Evolutionary conservation across 2,113 vertebrate species (phyloP).

Genomic region (Furnarius figulus): DNA sequence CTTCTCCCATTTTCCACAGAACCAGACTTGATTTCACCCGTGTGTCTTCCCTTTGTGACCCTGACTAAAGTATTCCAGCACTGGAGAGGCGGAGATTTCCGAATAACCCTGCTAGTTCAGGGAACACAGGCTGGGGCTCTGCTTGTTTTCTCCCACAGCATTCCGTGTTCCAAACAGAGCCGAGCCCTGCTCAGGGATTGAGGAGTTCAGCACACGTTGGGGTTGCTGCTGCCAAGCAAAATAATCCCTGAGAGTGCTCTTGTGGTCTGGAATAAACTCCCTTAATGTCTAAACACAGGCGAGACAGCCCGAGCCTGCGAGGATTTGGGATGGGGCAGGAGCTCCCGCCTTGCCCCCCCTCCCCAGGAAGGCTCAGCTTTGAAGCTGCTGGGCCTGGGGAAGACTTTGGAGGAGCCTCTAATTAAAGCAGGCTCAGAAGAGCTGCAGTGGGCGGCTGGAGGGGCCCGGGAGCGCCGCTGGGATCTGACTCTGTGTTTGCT

Average conservation of each 20-base stretch:
- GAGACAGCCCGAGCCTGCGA: neutral
- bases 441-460: neutral
- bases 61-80: neutral
- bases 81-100: neutral
- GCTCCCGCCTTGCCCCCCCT: neutral
- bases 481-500: neutral
- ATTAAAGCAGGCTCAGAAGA: neutral
- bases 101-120: neutral
- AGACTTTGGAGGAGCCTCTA: neutral
- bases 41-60: neutral
- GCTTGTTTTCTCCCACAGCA: accelerated
- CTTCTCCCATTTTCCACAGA: neutral
- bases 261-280: neutral
- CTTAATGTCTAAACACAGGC: conserved; percentile 14
- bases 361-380: neutral
- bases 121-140: neutral
- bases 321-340: neutral
- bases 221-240: conserved; percentile 2
- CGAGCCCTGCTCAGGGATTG: neutral
- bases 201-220: neutral
- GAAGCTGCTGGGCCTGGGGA: neutral
- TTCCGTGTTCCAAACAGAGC: neutral
- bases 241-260: neutral
- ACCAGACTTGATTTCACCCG: neutral
- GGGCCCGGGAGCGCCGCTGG: neutral